A percentile compares a stretch with the other conserved stretches of the same genome.
Conservation (phyloP, 2,888 invertebrate species). For the Polydrusus pterygomalis region DNA sequence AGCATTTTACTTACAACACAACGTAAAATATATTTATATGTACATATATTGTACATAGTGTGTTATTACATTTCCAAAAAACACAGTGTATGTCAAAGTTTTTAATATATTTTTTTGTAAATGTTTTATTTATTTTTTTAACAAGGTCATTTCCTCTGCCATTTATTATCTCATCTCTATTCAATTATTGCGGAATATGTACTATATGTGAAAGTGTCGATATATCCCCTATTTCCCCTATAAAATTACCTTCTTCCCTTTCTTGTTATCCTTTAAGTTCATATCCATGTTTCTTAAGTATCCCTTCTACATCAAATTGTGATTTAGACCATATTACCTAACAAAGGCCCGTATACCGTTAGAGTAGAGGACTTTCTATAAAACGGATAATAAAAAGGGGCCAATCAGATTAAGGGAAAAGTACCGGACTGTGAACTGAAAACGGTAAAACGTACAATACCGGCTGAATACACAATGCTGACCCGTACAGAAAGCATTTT, state of each 20-base stretch:
- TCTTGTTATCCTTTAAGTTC: constrained; percentile 33
- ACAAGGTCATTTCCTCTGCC: not conserved
- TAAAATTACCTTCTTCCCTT: constrained; percentile 20
- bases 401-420: constrained; percentile 70
- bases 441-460: constrained; percentile 61
- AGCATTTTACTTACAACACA: too few species aligned
- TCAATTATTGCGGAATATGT: not conserved
- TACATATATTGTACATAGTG: too few species aligned
- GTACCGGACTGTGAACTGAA: constrained; percentile 67
- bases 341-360: constrained; percentile 43
- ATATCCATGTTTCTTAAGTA: constrained; percentile 44
- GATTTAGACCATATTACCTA: constrained; percentile 50
- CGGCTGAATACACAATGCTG: constrained; percentile 70
- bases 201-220: constrained; percentile 6
- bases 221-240: constrained; percentile 19
- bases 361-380: constrained; percentile 69
- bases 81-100: too few species aligned
- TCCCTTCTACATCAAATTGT: constrained; percentile 45
- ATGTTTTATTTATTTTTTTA: not conserved
- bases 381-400: constrained; percentile 69
- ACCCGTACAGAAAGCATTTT: constrained; percentile 59
- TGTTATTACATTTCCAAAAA: too few species aligned
- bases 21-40: too few species aligned
- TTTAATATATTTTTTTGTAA: not conserved
- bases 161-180: not conserved